Evolutionary conservation across 2,888 invertebrate species (phyloP).

Genomic region (Pedicia rivosa): DNA sequence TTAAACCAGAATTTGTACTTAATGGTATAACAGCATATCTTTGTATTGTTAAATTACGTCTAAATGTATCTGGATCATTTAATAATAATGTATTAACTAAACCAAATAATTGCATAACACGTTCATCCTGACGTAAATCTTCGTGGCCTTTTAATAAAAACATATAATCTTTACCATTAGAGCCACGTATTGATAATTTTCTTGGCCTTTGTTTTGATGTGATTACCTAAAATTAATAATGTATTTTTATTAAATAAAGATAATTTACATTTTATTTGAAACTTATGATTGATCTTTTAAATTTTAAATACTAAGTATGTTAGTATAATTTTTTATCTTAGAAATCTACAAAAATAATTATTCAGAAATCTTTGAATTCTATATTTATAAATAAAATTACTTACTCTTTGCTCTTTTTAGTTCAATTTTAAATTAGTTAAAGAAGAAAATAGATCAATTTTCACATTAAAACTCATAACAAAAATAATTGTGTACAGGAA

Average conservation of each 20-base stretch:
- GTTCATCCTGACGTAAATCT: slow-evolving; percentile 94
- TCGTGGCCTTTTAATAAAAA: slow-evolving; percentile 98
- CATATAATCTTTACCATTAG: slow-evolving; percentile 96
- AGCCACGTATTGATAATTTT: slow-evolving; percentile 82
- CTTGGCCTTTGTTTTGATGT: slow-evolving; percentile 96
- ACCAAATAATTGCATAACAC: slow-evolving; percentile 96
- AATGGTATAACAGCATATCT: slow-evolving; percentile 96
- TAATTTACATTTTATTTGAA: slow-evolving; percentile 47
- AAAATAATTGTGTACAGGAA: too few relatives aligned
- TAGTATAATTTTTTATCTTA: too few relatives aligned
- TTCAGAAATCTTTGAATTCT: too few relatives aligned
- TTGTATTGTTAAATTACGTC: slow-evolving; percentile 48
- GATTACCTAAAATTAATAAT: slow-evolving; percentile 52
- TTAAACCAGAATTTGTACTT: slow-evolving; percentile 94
- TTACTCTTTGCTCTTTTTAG: too few relatives aligned
- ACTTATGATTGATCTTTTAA: slow-evolving; percentile 73
- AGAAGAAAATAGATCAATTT: too few relatives aligned
- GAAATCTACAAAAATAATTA: too few relatives aligned
- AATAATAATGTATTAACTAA: slow-evolving; percentile 89
- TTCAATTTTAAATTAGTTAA: too few relatives aligned
- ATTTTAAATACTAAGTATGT: slow-evolving; percentile 60
- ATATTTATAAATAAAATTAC: too few relatives aligned
- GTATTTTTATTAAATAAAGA: neutral
- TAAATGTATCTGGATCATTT: slow-evolving; percentile 89
- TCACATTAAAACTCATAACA: too few relatives aligned